Conservation (phyloP, 35 echinoderm and acorn worm genomes). For the Lytechinus pictus region DNA sequence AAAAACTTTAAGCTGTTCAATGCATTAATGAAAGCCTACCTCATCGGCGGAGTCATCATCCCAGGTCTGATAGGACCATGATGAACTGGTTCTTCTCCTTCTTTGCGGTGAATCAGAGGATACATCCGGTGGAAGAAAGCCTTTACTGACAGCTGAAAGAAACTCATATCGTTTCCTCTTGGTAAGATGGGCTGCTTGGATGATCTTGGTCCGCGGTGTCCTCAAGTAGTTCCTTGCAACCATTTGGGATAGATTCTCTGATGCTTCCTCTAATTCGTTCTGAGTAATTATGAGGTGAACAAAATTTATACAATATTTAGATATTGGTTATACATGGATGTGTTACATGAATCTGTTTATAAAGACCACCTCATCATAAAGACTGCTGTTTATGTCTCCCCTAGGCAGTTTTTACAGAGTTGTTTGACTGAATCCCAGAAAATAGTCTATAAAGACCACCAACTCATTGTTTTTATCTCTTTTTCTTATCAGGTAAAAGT, state of each 20-base stretch:
- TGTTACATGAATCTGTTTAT: no score
- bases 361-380: no score
- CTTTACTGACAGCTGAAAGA: constrained; percentile 95
- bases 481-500: no score
- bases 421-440: no score
- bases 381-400: no score
- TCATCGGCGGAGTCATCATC: constrained; percentile 61
- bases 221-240: constrained; percentile 91
- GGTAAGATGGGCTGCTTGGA: constrained; percentile 84
- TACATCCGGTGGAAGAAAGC: constrained; percentile 87
- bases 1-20: no score
- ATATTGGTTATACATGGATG: no score
- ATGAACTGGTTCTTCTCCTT: constrained; percentile 59
- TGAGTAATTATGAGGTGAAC: neutral
- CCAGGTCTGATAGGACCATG: constrained; percentile 56
- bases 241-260: constrained; percentile 94
- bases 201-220: constrained; percentile 86
- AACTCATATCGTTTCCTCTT: constrained; percentile 91
- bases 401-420: no score
- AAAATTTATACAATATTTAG: no score
- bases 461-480: no score
- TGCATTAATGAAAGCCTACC: no score
- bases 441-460: no score
- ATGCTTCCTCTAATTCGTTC: constrained; percentile 92
- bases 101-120: constrained; percentile 58